Percentiles rank a stretch among this genome's conserved stretches.
These are phyloP conservation scores for Phylloscopus trochilus DNA, from an alignment of 2,113 vertebrate species.

Conservation along the genomic window DNA sequence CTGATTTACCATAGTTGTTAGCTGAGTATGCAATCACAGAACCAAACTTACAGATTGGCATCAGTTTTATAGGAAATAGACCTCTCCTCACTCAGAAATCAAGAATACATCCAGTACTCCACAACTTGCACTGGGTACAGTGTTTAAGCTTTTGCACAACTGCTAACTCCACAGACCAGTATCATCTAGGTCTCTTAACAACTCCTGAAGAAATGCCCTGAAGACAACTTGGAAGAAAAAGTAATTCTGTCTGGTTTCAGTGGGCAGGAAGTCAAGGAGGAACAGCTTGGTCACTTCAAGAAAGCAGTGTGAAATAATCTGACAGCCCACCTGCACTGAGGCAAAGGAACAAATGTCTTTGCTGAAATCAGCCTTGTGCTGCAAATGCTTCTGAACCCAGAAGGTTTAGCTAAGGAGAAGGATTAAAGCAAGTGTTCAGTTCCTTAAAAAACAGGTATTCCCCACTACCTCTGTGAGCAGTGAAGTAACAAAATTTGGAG, in stretches of 20 bases:
- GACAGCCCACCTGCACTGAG: neutral
- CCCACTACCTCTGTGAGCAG: neutral
- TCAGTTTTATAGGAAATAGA: neutral
- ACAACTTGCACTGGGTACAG: neutral
- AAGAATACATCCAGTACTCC: neutral
- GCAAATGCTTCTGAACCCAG: neutral
- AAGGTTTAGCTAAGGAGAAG: neutral
- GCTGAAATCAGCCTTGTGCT: neutral
- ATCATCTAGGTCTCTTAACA: neutral
- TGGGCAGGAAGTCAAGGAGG: neutral
- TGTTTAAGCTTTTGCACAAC: neutral
- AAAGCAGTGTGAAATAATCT: neutral
- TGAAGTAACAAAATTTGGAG: neutral
- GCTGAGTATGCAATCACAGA: neutral
- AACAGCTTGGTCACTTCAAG: constrained; percentile 10
- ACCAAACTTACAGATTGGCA: neutral
- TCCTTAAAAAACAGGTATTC: neutral
- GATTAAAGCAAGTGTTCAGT: neutral
- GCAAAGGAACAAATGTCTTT: neutral
- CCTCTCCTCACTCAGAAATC: neutral
- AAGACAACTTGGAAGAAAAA: neutral
- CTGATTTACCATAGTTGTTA: neutral
- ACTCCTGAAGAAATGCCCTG: neutral
- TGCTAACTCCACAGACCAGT: neutral
- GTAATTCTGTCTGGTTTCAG: neutral